These are phyloP conservation scores for Lepidocolaptes lacrymiger DNA, from an alignment of 2,797 vertebrate genomes.

Conservation along the genomic window DNA sequence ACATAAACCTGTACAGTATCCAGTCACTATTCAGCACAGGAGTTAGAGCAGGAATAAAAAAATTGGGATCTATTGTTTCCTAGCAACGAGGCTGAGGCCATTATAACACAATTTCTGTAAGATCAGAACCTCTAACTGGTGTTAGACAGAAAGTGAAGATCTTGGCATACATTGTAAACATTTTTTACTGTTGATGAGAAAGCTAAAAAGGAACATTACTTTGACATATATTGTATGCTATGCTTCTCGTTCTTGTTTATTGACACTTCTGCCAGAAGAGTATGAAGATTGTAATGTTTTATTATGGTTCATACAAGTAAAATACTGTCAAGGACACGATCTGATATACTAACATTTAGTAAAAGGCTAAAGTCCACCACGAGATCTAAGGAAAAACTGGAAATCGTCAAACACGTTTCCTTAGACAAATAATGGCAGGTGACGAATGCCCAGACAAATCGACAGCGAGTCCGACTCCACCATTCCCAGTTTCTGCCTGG, in stretches of 20 bases:
- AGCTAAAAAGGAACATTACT: conserved; percentile 74
- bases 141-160: conserved; percentile 79
- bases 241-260: conserved; percentile 67
- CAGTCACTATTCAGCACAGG: conserved; percentile 84
- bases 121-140: conserved; percentile 79
- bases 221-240: conserved; percentile 70
- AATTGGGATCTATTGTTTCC: conserved; percentile 80
- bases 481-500: conserved; percentile 63
- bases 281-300: conserved; percentile 74
- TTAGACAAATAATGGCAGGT: conserved; percentile 78
- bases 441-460: conserved; percentile 72
- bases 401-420: conserved; percentile 78
- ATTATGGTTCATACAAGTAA: conserved; percentile 80
- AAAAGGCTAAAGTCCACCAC: conserved; percentile 81
- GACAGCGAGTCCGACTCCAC: conserved; percentile 63
- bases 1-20: conserved; percentile 84
- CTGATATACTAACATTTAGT: conserved; percentile 83
- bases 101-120: conserved; percentile 80
- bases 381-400: conserved; percentile 80
- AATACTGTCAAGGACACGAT: conserved; percentile 82
- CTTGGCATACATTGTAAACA: conserved; percentile 83
- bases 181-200: conserved; percentile 78
- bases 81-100: conserved; percentile 80
- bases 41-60: conserved; percentile 83
- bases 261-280: conserved; percentile 73